Evolutionary conservation across 2,113 vertebrate species (phyloP).

Genomic region (Chamaetylas fuelleborni): DNA sequence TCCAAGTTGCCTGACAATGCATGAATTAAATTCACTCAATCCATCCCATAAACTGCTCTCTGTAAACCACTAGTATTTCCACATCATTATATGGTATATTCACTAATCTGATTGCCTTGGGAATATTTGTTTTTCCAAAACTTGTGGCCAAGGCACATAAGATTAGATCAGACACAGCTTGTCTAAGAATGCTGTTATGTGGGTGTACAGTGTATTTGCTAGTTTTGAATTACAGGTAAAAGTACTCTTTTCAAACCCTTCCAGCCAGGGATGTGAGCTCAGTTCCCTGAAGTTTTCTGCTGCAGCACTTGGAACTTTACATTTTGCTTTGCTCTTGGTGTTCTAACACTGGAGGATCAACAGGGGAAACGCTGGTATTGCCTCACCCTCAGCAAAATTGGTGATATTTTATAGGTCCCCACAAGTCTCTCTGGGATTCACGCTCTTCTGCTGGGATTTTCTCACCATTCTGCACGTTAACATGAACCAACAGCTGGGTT

Average conservation of each 20-base stretch:
- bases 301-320: background rate
- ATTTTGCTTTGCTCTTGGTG: background rate
- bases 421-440: slow-evolving; percentile 62
- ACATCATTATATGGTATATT: background rate
- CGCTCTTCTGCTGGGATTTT: slow-evolving; percentile 68
- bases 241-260: slow-evolving; percentile 6
- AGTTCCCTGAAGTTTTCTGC: background rate
- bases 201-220: slow-evolving; percentile 18
- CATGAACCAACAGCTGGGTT: slow-evolving; percentile 76
- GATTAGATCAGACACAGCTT: slow-evolving; percentile 66
- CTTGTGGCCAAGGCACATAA: slow-evolving; percentile 66
- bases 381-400: background rate
- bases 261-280: background rate
- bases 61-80: slow-evolving; percentile 38
- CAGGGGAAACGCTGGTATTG: background rate
- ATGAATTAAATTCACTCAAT: slow-evolving; percentile 16
- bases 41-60: slow-evolving; percentile 30
- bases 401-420: slow-evolving; percentile 58
- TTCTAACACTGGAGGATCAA: background rate
- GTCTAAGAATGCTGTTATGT: slow-evolving; percentile 50
- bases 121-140: slow-evolving; percentile 70
- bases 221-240: slow-evolving; percentile 40
- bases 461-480: slow-evolving; percentile 70
- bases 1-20: background rate
- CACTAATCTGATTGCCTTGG: slow-evolving; percentile 62